These are phyloP conservation scores for Siniperca undulata DNA, from an alignment of 2,797 vertebrate genomes.

Conservation along the genomic window DNA sequence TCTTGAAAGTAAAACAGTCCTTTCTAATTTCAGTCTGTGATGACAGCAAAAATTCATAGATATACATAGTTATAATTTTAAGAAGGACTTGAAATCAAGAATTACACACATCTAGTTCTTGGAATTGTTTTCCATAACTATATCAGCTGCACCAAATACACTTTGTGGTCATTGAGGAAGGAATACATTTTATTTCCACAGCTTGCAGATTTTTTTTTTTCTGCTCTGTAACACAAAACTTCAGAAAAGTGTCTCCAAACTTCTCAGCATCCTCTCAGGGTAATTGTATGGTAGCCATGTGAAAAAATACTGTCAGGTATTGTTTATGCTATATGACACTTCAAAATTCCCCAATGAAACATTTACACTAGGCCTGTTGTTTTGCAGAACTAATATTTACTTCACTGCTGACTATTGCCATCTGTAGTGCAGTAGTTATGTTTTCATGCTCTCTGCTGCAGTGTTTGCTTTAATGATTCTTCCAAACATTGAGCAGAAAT, in stretches of 20 bases:
- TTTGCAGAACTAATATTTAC: background rate
- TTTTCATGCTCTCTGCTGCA: constrained; percentile 6
- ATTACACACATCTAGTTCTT: background rate
- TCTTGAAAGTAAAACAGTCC: background rate
- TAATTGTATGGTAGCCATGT: background rate
- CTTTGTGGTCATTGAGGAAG: background rate
- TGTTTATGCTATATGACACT: background rate
- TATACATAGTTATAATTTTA: background rate
- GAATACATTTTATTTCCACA: background rate
- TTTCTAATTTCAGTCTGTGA: background rate
- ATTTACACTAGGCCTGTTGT: background rate
- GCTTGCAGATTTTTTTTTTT: too few relatives aligned
- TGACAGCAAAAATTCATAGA: background rate
- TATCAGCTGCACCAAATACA: background rate
- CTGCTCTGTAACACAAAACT: background rate
- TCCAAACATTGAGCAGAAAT: constrained; percentile 10
- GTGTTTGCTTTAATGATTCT: constrained; percentile 19
- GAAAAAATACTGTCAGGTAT: background rate
- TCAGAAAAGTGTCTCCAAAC: background rate
- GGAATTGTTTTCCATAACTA: constrained; percentile 1
- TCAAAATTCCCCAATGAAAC: background rate
- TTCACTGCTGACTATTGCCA: background rate
- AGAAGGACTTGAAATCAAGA: background rate
- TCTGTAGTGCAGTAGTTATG: background rate
- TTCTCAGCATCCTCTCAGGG: background rate